phyloP scores from a whole-genome alignment of 2,888 invertebrate species.

The Ochropleura plecta region DNA sequence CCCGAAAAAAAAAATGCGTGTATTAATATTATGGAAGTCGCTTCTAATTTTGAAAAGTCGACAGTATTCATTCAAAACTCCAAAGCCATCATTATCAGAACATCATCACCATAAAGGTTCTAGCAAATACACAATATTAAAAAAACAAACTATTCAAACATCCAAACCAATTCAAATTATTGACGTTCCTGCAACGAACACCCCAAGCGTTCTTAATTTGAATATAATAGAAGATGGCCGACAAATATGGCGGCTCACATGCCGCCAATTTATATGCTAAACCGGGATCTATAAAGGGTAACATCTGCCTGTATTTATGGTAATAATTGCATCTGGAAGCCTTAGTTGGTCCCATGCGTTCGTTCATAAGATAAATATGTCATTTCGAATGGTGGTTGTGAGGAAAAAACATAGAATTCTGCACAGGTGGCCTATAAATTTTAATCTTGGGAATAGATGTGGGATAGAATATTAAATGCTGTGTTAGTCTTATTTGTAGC shows the following conservation, averaged over 20 bases:
- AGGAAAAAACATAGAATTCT: constrained; percentile 36
- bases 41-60: too few species aligned
- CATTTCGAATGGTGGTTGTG: constrained; percentile 12
- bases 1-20: too few species aligned
- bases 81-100: neutral
- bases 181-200: constrained; percentile 53
- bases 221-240: constrained; percentile 85
- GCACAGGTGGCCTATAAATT: constrained; percentile 58
- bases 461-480: neutral
- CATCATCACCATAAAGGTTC: constrained; percentile 14
- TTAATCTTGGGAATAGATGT: constrained; percentile 35
- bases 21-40: too few species aligned
- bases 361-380: constrained; percentile 63
- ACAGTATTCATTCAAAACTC: too few species aligned
- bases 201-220: constrained; percentile 76
- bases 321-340: constrained; percentile 69
- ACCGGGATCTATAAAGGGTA: constrained; percentile 67
- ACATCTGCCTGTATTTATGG: constrained; percentile 72
- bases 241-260: constrained; percentile 73
- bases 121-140: constrained; percentile 11
- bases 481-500: neutral
- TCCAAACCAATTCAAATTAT: constrained; percentile 47
- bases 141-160: constrained; percentile 21
- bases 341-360: constrained; percentile 50
- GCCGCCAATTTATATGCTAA: constrained; percentile 82